Percentiles rank a stretch among this genome's conserved stretches.
Evolutionary conservation across 2,113 vertebrate species (phyloP).

Genomic region (Misgurnus anguillicaudatus): DNA sequence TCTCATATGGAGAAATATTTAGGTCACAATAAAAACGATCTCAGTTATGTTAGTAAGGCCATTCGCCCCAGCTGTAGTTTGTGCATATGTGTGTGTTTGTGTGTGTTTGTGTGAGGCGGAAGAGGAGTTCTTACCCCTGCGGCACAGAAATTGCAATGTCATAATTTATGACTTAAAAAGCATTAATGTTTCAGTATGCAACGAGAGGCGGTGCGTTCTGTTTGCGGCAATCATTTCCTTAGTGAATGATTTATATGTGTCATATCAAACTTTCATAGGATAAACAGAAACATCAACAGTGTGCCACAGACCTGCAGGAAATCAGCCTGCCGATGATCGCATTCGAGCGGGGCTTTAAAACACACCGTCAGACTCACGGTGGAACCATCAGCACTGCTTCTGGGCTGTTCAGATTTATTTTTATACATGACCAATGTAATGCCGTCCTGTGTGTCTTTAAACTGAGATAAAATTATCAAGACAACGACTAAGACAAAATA

Average conservation of each 20-base stretch:
- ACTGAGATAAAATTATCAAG: too few species aligned
- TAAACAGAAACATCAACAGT: conserved; percentile 54
- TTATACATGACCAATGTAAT: too few species aligned
- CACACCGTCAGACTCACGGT: not conserved
- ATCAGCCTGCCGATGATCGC: conserved; percentile 17
- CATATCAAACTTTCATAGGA: conserved; percentile 71
- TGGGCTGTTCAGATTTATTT: too few species aligned
- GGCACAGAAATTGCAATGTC: conserved; percentile 55
- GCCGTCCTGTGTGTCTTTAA: too few species aligned
- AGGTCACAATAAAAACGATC: conserved; percentile 41
- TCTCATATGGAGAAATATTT: conserved; percentile 28
- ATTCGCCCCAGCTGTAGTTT: conserved; percentile 39
- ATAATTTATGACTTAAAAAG: conserved; percentile 76
- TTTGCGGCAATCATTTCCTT: conserved; percentile 75
- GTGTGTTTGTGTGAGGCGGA: not conserved
- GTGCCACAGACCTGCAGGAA: conserved; percentile 12
- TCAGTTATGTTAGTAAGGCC: conserved; percentile 20
- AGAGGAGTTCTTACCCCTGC: conserved; percentile 22
- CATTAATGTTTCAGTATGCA: conserved; percentile 74
- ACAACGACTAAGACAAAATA: too few species aligned
- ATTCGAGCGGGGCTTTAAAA: conserved; percentile 1
- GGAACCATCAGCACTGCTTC: too few species aligned
- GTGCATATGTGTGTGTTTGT: conserved; percentile 3
- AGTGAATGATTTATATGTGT: conserved; percentile 73
- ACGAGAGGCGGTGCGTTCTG: conserved; percentile 72